Base-by-base conservation (phyloP, 2,888 invertebrate genomes). In the Glyphotaelius pellucidus region DNA sequence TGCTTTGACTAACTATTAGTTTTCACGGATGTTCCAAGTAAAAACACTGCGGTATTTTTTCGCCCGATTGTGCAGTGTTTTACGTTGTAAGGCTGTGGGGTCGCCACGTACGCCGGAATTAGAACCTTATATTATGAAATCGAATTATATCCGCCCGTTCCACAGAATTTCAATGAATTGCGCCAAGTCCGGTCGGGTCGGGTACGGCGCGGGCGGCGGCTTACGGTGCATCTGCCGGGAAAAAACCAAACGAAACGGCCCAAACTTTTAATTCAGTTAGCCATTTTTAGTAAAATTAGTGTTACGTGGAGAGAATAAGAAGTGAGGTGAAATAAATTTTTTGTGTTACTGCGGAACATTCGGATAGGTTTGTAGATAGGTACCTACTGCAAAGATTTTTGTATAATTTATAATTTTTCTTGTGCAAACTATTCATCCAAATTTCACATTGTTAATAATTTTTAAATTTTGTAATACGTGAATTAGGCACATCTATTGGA, bases 41-140 rank as follows among this genome's bases (percentile, higher is more conserved):
- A 67, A 67, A n/a, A 67, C 25, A 67, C 67, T 67, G 67, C 67
- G 25, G 67, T 67, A 67, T 67, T 67, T 67, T 67, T 67, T 67
- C 67, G n/a, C 25, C 7, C 67, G 67, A 67, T 67, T 52, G 87
- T 87, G 87, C 87, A 87, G 52, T 52, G 52, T 47, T 87, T 47
- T 87, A 47, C n/a, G 52, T 31, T 87, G 31, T 30, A 52, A 52
- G 30, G 67, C 87, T 67, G 31, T 31, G 14, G 32, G 87, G 79
- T 38, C 31, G 30, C 90, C 91, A 91, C 92, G 92, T 90, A 19
- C 90, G 25, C n/a, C 67, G 90, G 84, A 92, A 92, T 91, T 88
- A 92, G 92, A 93, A 91, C 93, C 91, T 91, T 93, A 92, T 92
- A 91, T 93, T 93, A 92, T 91, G 91, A 92, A 93, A 93, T 93